phyloP scores from a whole-genome alignment of 1,140 invertebrate genomes.

The Magallana gigas region DNA sequence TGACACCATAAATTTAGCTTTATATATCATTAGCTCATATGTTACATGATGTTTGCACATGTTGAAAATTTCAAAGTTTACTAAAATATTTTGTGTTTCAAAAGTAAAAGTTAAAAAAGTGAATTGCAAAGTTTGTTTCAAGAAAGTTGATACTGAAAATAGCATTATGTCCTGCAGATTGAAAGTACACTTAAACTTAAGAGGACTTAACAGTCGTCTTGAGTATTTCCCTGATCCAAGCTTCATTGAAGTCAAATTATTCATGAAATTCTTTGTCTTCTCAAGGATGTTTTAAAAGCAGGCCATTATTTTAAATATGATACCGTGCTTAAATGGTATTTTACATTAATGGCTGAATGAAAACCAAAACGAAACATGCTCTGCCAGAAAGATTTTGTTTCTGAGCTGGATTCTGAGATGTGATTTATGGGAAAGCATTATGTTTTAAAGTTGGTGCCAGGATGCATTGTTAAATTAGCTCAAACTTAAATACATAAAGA shows the following conservation, averaged over 20 bases:
- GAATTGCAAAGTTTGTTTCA: too few species aligned
- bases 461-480: too few species aligned
- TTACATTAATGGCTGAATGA: neutral
- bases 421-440: neutral
- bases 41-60: too few species aligned
- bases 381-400: neutral
- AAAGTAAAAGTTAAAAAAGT: too few species aligned
- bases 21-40: too few species aligned
- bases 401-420: neutral
- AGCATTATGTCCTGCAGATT: too few species aligned
- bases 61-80: too few species aligned
- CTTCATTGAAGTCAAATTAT: constrained; percentile 28
- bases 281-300: neutral
- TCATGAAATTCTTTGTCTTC: constrained; percentile 15
- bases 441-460: neutral
- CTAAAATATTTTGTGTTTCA: too few species aligned
- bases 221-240: neutral
- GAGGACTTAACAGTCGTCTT: too few species aligned
- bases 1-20: too few species aligned
- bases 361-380: constrained; percentile 7
- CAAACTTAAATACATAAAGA: neutral
- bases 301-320: constrained; percentile 35
- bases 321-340: constrained; percentile 10
- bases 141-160: too few species aligned
- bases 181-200: too few species aligned